Evolutionary conservation across 2,888 invertebrate genomes (phyloP).

Genomic region (Drosophila robusta): DNA sequence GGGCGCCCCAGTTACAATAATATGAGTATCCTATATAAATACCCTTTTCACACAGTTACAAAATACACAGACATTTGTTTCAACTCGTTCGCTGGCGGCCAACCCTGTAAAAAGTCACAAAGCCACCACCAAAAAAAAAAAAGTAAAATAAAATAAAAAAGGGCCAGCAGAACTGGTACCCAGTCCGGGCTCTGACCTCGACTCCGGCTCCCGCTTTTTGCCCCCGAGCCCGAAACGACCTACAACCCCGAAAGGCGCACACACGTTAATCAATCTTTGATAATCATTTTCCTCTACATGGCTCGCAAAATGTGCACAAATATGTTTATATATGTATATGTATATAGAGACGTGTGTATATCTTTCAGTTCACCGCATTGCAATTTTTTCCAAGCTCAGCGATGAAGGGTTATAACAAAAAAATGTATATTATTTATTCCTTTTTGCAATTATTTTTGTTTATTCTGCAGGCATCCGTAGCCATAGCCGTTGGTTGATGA

Average conservation of each 20-base stretch:
- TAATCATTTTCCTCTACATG: conserved; percentile 61
- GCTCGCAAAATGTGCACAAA: conserved; percentile 28
- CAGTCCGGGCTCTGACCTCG: conserved; percentile 30
- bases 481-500: not conserved
- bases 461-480: conserved; percentile 4
- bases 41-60: conserved; percentile 48
- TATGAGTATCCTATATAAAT: conserved; percentile 46
- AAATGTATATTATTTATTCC: conserved; percentile 13
- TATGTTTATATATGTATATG: not conserved
- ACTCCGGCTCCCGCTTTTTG: conserved; percentile 5
- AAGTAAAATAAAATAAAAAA: conserved; percentile 6
- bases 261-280: conserved; percentile 72
- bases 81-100: conserved; percentile 40
- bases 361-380: conserved; percentile 29
- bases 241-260: conserved; percentile 42
- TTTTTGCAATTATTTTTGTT: conserved; percentile 23
- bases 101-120: conserved; percentile 62
- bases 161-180: conserved; percentile 28
- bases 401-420: conserved; percentile 2
- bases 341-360: not conserved
- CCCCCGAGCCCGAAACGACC: conserved; percentile 10
- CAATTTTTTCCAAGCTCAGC: conserved; percentile 26
- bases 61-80: conserved; percentile 50
- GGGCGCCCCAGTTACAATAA: conserved; percentile 49
- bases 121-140: conserved; percentile 64